Evolutionary conservation across 1,140 invertebrate species (phyloP), one percentile per base, ranked within the genome.

Genomic region (Drosophila eugracilis): DNA sequence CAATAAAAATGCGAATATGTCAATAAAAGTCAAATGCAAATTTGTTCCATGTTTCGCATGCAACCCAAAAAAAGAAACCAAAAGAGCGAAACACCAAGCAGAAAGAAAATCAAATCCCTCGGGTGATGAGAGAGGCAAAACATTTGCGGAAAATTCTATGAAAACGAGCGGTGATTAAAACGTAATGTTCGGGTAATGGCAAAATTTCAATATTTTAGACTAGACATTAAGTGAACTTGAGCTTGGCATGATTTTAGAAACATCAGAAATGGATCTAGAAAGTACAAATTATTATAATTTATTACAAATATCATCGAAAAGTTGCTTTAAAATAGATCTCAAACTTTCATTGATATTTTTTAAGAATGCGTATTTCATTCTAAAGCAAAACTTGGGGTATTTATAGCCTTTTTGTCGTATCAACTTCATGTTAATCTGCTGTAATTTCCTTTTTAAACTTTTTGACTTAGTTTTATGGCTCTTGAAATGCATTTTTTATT

Each of bases 1-100:
- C 83, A 86, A 86, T 86, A 86, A 86, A 86, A 86, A 78, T 83
- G 83, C 78, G 78, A 88, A 86, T 88, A 83, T 83, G 71, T 86
- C 83, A 86, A 86, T 86, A 86, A 86, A 86, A 86, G 65, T 83
- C 83, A 88, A 86, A 86, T 86, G 83, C 84, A 88, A 86, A 86
- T 86, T 80, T 32, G 49, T 60, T 58, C 70, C 48, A 52, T 71
- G 59, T 24, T 36, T 14, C 32, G 59, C 62, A 59, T 80, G 75
- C 73, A 77, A 15, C 69, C 70, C 7, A 73, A 73, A 70, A 42
- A 32, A 34, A 52, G 36, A 14, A 65, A 45, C 22, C 9, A 2
- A 37, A 14, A 6, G 2, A 6, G 36, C 10, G n/a, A 32, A 54
- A 9, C 37, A 24, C 2, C 37, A 54, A 22, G 30, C 30, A 59